Evolutionary conservation across 2,888 invertebrate species (phyloP), one percentile per base, ranked within the genome.

Genomic region (Caenorhabditis imperialis): DNA sequence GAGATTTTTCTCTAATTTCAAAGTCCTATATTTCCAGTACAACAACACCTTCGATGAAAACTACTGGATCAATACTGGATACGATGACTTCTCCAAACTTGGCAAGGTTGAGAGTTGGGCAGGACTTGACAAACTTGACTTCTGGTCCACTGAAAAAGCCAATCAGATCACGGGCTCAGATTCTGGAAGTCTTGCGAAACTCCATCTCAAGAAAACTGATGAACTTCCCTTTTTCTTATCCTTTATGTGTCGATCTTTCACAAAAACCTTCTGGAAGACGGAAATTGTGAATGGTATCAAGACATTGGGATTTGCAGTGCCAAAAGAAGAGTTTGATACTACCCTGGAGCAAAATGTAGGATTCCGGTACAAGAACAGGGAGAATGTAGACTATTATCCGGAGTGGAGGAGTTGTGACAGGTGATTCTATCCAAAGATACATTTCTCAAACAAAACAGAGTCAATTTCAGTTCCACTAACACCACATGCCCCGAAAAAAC

Each of bases 31-130:
- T 14, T 62, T 78, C 54, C 44, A 82, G 84, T 84, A 84, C 57
- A 84, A 84, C 67, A 85, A 85, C 61, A 71, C 81, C 2, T 69
- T 74, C 18, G 84, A 84, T 33, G 83, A 81, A n/a, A 75, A 78
- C 33, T 84, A 83, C 44, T 73, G 65, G 67, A 70, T 84, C 8
- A 60, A 81, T 45, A 85, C 84, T 1, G 84, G 84, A 0, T 83
- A 83, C 37, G 69, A 72, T 8, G 75, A 84, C 48, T 73, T 83
- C 18, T 45, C 55, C 20, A 67, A 79, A 18, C 37, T 82, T 2
- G 84, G 84, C 10, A 54, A 63, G 23, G 75, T 84, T 1, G 62
- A 55, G 3, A 57, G 53, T 10, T 84, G 84, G 84, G 81, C 77
- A 0, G 76, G 70, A 1, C 25, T 50, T 18, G 50, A 37, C 12